Evolutionary conservation across 2,113 vertebrate genomes (phyloP), one percentile per base, ranked within the genome.

Genomic region (Oryctolagus cuniculus): DNA sequence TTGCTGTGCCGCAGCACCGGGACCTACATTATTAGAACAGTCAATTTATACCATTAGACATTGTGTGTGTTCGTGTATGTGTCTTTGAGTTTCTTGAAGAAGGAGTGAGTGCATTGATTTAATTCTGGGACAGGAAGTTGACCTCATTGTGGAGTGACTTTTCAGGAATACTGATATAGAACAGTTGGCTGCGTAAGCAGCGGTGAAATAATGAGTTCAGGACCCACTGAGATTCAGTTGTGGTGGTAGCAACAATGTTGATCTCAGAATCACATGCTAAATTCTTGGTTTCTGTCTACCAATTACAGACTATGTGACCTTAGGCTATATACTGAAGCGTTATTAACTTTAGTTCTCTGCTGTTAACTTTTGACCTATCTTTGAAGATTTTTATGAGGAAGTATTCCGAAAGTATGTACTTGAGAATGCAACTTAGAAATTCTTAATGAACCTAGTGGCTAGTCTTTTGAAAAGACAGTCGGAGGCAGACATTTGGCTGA

Each of bases 241-340:
- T 83, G 19, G 10, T 84, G 22, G 86, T 80, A 31, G 3, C 64
- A 74, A 3, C 74, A 83, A 36, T 9, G 67, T 36, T 89, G 15
- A 89, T 73, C 11, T 44, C 24, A 72, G 44, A 63, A 49, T 58
- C n/a, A 31, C 74, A 24, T 36, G 3, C 5, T 51, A 89, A 78
- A 82, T 82, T 31, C 21, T 92, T 88, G 16, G 7, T 67, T 27
- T 89, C 2, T 34, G 17, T 90, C 92, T 94, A 93, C 27, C 34
- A 67, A 22, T 87, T 92, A 89, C 85, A 90, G 12, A 3, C 11
- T 51, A 49, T 72, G 5, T 87, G 22, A 36, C 12, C 38, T 82
- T 49, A 44, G 61, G 31, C 10, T 93, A 96, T 79, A 51, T 27
- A 83, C 63, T 89, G 81, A 36, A 38, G 16, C 8, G 75, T 81